These are phyloP conservation scores for Ashinkailepas kermadecensis DNA, from an alignment of 2,888 invertebrate genomes.

Conservation along the genomic window DNA sequence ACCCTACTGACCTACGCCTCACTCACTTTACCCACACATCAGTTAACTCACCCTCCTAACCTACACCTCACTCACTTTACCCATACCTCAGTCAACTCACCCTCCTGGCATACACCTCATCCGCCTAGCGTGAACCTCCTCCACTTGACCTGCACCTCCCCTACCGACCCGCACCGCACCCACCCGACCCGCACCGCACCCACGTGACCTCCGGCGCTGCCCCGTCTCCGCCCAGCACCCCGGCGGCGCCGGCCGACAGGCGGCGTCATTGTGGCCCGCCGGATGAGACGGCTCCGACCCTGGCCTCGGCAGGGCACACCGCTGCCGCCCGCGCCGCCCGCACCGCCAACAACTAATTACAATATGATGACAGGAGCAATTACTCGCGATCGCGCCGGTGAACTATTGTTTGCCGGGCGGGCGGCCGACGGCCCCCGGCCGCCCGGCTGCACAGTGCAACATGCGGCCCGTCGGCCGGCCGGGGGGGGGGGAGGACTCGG, in stretches of 20 bases:
- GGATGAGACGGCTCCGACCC: not conserved
- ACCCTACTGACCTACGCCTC: no score
- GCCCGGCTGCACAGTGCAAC: not conserved
- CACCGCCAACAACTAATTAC: not conserved
- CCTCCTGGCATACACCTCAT: no score
- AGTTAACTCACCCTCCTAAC: no score
- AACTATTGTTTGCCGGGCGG: not conserved
- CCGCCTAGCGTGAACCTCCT: no score
- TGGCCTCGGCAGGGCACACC: not conserved
- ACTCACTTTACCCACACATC: no score
- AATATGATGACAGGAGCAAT: not conserved
- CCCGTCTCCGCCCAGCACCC: not conserved
- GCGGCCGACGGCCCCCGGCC: not conserved
- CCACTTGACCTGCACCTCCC: no score
- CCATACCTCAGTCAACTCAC: no score
- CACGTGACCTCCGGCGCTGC: not conserved
- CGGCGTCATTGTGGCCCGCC: no score
- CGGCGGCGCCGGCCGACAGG: not conserved
- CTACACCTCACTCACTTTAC: no score
- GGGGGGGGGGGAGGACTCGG: not conserved
- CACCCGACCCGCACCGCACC: no score
- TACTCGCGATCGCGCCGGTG: constrained; percentile 16
- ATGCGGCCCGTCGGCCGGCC: not conserved
- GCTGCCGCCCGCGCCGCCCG: not conserved
- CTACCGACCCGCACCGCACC: no score